phyloP scores from a whole-genome alignment of 2,888 invertebrate genomes.

The Eustalomyia histrio region DNA sequence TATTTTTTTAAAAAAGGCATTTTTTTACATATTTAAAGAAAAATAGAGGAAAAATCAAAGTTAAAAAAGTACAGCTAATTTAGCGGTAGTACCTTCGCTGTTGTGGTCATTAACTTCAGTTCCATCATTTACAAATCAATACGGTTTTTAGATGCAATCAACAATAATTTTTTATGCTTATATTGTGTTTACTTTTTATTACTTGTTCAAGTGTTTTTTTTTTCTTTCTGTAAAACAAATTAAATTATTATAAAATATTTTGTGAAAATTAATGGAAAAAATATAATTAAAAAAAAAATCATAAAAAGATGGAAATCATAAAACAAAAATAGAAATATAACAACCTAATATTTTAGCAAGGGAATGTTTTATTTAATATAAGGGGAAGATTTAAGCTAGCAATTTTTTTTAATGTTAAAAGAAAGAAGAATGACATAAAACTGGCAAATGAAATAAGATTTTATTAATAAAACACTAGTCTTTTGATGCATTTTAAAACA shows the following conservation, averaged over 20 bases:
- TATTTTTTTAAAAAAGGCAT: neutral
- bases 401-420: too few relatives aligned
- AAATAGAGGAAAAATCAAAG: conserved; percentile 26
- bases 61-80: conserved; percentile 27
- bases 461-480: neutral
- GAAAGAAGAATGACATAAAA: neutral
- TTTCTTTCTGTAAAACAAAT: conserved; percentile 61
- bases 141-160: conserved; percentile 39
- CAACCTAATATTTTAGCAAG: neutral
- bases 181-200: conserved; percentile 34
- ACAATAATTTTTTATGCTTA: conserved; percentile 15
- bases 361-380: neutral
- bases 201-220: conserved; percentile 35
- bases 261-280: conserved; percentile 31
- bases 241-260: conserved; percentile 60
- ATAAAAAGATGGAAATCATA: conserved; percentile 2
- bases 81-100: conserved; percentile 69
- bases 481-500: neutral
- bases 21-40: conserved; percentile 31
- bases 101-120: conserved; percentile 69
- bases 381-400: neutral
- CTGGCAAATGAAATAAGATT: neutral
- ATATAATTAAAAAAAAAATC: conserved; percentile 11
- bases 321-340: neutral
- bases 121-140: conserved; percentile 66